Evolutionary conservation across 2,888 invertebrate genomes (phyloP), one percentile per base, ranked within the genome.

Genomic region (Drosophila sordidula): DNA sequence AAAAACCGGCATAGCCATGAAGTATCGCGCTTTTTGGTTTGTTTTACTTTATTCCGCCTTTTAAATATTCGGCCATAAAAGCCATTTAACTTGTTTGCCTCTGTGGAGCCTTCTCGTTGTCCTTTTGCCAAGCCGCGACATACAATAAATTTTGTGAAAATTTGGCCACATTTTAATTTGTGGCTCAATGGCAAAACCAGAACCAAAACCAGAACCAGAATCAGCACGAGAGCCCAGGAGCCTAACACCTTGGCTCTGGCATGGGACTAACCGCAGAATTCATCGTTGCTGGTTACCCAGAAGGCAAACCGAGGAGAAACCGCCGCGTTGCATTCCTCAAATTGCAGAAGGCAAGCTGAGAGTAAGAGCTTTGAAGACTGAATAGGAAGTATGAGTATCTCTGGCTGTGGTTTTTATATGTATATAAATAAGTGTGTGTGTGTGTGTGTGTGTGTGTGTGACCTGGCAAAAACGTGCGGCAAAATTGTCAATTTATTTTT

Each of bases 91-190:
- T 73, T 78, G 78, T 75, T 75, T 74, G 68, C 56, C 41, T 42
- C 36, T 44, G 49, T 51, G 49, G 34, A 52, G 71, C 72, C 50
- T 59, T 59, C 52, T 52, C 62, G 58, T 54, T 65, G 56, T 67
- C 50, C 59, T 55, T 67, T 67, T 74, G 73, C 70, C 55, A 78
- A 85, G 69, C 68, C 70, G 76, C 64, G 87, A 66, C 70, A 80
- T 77, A 83, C 87, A 87, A 83, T 83, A 83, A 89, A 83, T 83
- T 83, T 68, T 77, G 66, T 42, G 78, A 57, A 77, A 88, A 75
- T 86, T 77, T 87, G 70, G 87, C 87, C 83, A 89, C 87, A 87
- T 89, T 89, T 83, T 83, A 89, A 83, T 83, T 83, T 83, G 83
- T 84, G 84, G 80, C 87, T 65, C 58, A 72, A 55, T 66, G 75